These are phyloP conservation scores for Natator depressus DNA, from an alignment of 2,113 vertebrate genomes.

Conservation along the genomic window DNA sequence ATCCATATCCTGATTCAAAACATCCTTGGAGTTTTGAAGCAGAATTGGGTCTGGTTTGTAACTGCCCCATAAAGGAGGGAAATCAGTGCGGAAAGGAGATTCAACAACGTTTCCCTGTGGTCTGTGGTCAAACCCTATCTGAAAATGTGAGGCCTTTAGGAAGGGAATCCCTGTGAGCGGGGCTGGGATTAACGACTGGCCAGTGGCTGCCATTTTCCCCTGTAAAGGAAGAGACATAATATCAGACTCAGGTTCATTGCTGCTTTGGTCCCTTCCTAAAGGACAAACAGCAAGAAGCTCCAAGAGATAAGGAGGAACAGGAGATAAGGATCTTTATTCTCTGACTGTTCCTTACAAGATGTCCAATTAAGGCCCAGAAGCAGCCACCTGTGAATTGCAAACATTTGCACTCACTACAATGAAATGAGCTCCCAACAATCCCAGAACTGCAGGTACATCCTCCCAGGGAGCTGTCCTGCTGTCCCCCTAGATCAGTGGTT, in stretches of 20 bases:
- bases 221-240: neutral
- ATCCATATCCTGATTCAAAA: neutral
- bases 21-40: neutral
- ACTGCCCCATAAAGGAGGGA: neutral
- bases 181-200: neutral
- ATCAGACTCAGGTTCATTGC: neutral
- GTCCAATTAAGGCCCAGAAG: neutral
- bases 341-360: neutral
- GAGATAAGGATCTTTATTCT: neutral
- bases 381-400: neutral
- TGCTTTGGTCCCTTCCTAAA: neutral
- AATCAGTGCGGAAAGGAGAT: neutral
- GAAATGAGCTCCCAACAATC: neutral
- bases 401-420: neutral
- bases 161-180: neutral
- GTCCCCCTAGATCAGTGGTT: neutral
- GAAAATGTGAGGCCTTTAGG: neutral
- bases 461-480: neutral
- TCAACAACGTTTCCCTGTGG: neutral
- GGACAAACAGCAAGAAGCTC: neutral
- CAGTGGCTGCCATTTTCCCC: neutral
- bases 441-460: neutral
- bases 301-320: neutral
- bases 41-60: neutral
- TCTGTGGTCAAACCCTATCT: neutral